Conservation (phyloP, 30 jellyfish, hydroid and myxozoan genomes). For the Cassiopea andromeda region DNA sequence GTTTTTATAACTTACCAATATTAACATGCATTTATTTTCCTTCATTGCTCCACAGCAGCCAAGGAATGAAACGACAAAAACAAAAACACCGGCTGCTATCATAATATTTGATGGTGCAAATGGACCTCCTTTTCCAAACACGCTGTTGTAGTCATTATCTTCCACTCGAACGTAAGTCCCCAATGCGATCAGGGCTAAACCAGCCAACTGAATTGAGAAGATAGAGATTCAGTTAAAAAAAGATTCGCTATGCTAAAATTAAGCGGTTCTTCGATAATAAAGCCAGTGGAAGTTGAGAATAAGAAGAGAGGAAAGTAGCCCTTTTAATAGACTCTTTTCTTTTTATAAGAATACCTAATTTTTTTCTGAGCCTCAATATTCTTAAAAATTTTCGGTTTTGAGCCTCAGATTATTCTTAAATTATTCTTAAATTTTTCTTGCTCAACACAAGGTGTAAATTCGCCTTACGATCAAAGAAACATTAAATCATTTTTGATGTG, state of each 20-base stretch:
- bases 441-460: too few species aligned
- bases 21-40: constrained; percentile 59
- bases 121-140: constrained; percentile 76
- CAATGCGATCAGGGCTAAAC: constrained; percentile 55
- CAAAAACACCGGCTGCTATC: constrained; percentile 80
- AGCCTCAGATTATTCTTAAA: too few species aligned
- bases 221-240: neutral
- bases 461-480: too few species aligned
- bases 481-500: too few species aligned
- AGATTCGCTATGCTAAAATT: neutral
- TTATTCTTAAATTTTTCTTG: too few species aligned
- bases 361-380: too few species aligned
- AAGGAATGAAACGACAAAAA: constrained; percentile 55
- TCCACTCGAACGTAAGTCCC: constrained; percentile 62
- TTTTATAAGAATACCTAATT: too few species aligned
- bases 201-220: constrained; percentile 59
- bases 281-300: too few species aligned
- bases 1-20: constrained; percentile 9
- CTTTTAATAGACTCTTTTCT: too few species aligned
- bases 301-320: too few species aligned
- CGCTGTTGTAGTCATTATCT: constrained; percentile 68
- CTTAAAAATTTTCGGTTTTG: too few species aligned
- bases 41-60: constrained; percentile 83
- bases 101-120: constrained; percentile 71
- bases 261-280: too few species aligned